phyloP scores from a whole-genome alignment of 2,888 invertebrate species.

The Bunonema sp. region DNA sequence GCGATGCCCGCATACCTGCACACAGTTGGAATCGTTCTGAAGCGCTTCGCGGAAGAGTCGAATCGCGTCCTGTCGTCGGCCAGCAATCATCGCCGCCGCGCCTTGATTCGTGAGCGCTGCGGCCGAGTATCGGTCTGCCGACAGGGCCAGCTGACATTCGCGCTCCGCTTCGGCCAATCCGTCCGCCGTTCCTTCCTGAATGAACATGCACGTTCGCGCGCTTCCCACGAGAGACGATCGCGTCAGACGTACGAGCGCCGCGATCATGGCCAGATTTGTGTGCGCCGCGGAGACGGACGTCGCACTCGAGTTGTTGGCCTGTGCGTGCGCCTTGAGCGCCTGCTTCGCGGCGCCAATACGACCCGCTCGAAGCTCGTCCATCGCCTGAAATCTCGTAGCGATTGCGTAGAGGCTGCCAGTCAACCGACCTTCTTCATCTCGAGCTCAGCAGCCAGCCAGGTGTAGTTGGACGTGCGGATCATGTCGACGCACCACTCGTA shows the following conservation, averaged over 20 bases:
- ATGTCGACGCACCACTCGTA: conserved; percentile 72
- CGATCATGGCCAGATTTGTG: too few species aligned
- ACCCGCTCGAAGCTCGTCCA: too few species aligned
- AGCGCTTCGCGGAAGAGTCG: conserved; percentile 60
- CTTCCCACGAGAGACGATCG: too few species aligned
- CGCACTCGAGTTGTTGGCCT: too few species aligned
- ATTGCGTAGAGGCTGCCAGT: neutral
- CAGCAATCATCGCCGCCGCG: too few species aligned
- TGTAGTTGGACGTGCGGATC: conserved; percentile 71
- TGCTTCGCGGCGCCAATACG: too few species aligned
- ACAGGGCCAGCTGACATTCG: conserved; percentile 62
- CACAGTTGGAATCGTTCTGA: conserved; percentile 64
- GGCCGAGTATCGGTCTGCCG: conserved; percentile 63
- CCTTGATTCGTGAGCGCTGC: conserved; percentile 63
- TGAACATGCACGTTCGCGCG: too few species aligned
- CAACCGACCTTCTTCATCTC: conserved; percentile 72
- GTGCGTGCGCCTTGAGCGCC: too few species aligned
- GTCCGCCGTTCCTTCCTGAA: too few species aligned
- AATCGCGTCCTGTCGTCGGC: too few species aligned
- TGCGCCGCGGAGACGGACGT: too few species aligned
- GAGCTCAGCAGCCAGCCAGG: conserved; percentile 66
- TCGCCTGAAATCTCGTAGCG: conserved; percentile 5
- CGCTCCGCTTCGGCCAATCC: conserved; percentile 58
- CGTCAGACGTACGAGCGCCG: too few species aligned
- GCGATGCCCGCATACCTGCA: conserved; percentile 43